These are phyloP conservation scores for Urocynchramus pylzowi DNA, from an alignment of 2,113 vertebrate genomes.

Conservation along the genomic window DNA sequence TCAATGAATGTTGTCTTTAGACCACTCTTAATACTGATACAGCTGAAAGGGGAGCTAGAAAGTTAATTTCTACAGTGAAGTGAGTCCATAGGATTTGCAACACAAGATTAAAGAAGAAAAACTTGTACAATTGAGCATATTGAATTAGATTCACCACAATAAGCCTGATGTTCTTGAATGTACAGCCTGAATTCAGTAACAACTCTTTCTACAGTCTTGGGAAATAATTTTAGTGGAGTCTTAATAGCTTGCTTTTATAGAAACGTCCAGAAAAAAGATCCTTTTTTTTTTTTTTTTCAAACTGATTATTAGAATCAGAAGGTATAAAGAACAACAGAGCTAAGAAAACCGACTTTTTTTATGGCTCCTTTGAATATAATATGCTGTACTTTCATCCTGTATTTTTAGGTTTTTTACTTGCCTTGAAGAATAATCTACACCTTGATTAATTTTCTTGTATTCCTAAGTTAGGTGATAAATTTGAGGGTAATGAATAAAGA, in stretches of 20 bases:
- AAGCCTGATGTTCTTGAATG: background rate
- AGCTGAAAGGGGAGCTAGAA: background rate
- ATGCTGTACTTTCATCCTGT: background rate
- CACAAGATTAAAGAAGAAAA: background rate
- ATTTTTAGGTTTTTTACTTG: background rate
- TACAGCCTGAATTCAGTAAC: background rate
- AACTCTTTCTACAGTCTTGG: background rate
- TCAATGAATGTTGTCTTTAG: background rate
- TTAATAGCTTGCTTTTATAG: background rate
- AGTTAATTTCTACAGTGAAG: background rate
- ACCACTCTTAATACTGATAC: background rate
- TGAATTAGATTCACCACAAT: background rate
- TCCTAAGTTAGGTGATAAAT: background rate
- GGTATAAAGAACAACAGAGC: background rate
- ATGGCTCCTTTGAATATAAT: background rate
- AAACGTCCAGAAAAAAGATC: background rate
- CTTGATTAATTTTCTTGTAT: background rate
- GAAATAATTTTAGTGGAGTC: background rate
- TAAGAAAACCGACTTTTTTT: background rate
- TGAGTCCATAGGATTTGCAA: background rate
- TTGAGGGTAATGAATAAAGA: background rate
- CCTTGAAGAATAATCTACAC: background rate
- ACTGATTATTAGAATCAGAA: background rate
- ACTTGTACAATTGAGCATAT: background rate
- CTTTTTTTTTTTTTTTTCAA: background rate